Conservation (phyloP, 2,797 vertebrate genomes). For the Anguilla megastoma region DNA sequence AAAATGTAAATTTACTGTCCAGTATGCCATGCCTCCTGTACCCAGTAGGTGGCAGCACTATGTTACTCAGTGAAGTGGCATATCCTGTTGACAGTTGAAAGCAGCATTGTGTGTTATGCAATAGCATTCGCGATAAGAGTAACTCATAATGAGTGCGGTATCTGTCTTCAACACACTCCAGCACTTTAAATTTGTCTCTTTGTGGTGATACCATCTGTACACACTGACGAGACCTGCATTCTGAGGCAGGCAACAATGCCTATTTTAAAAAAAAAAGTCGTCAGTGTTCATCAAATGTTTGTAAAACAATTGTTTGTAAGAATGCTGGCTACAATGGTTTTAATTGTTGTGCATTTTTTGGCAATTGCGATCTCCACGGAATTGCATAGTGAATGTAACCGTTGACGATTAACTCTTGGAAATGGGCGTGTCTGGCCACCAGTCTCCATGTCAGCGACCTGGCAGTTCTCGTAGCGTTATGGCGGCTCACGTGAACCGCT, state of each 20-base stretch:
- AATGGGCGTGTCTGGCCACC: no score
- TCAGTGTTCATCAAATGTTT: not conserved
- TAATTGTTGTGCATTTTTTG: not conserved
- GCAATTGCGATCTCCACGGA: not conserved
- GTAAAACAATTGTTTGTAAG: not conserved
- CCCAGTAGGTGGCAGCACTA: conserved; percentile 30
- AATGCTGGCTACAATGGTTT: not conserved
- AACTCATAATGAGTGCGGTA: not conserved
- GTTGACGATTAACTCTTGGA: not conserved
- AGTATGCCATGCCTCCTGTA: not conserved
- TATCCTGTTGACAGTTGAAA: not conserved
- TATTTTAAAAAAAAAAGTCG: not conserved
- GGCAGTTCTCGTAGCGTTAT: not conserved
- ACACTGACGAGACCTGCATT: not conserved
- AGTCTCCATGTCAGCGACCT: not conserved
- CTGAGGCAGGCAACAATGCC: not conserved
- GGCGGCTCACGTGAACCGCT: not conserved
- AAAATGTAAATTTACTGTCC: not conserved
- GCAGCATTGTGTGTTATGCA: not conserved
- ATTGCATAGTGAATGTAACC: not conserved
- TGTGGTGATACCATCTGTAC: not conserved
- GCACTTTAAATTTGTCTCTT: not conserved
- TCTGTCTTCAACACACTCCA: not conserved
- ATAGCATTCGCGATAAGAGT: not conserved
- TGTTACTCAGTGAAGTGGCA: not conserved